A percentile compares a stretch with the other conserved stretches of the same genome.
phyloP scores from a whole-genome alignment of 2,797 vertebrate genomes.

The Eremophila alpestris region DNA sequence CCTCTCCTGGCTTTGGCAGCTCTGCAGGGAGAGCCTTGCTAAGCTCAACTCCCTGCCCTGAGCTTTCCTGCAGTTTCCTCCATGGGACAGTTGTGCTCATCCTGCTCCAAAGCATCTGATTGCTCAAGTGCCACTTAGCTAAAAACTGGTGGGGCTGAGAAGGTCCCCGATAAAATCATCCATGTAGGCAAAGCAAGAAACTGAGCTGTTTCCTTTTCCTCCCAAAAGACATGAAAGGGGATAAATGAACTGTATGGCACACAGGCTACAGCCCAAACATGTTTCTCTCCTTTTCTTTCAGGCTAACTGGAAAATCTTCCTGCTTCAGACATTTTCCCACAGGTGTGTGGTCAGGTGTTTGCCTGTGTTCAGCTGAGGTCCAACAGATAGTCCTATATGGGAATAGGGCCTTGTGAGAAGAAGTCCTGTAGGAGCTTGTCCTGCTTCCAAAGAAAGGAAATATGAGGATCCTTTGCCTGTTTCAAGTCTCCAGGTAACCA shows the following conservation, averaged over 20 bases:
- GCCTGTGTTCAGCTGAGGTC: background rate
- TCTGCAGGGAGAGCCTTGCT: background rate
- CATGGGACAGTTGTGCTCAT: background rate
- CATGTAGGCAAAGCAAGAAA: background rate
- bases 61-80: background rate
- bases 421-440: background rate
- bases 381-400: background rate
- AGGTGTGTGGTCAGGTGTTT: rapidly evolving
- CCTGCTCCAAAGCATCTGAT: background rate
- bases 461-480: rapidly evolving
- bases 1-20: background rate
- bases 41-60: background rate
- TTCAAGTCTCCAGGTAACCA: background rate
- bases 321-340: background rate
- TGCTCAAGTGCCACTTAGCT: background rate
- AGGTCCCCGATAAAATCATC: background rate
- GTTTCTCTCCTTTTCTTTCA: background rate
- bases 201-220: background rate
- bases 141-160: rapidly evolving
- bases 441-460: background rate
- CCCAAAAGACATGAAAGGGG: background rate
- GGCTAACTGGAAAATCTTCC: background rate
- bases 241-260: background rate
- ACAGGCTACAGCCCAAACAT: background rate
- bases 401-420: background rate